A percentile compares a stretch with the other conserved stretches of the same genome.
Evolutionary conservation across 2,797 vertebrate genomes (phyloP).

Genomic region (Hyperoplus lanceolatus): DNA sequence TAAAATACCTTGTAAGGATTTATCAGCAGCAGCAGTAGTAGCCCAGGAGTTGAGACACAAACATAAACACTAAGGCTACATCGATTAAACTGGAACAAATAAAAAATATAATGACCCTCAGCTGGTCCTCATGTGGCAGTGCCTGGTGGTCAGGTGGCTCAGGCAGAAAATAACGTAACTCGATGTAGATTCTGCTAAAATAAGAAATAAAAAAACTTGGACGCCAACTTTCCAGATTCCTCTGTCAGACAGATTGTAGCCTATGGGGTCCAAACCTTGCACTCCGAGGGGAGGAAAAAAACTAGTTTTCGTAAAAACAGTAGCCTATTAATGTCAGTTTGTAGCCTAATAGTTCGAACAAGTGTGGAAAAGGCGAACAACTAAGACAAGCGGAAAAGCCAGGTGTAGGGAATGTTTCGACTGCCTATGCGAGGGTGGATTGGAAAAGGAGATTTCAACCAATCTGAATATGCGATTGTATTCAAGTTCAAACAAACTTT

Average conservation of each 20-base stretch:
- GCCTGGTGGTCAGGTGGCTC: conserved; percentile 81
- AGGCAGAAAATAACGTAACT: conserved; percentile 3
- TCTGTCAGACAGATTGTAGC: conserved; percentile 6
- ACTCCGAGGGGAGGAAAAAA: neutral
- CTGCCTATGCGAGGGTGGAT: neutral
- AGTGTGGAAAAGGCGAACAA: conserved; percentile 16
- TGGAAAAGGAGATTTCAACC: neutral
- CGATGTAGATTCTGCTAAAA: neutral
- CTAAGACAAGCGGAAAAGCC: conserved; percentile 1
- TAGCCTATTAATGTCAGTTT: neutral
- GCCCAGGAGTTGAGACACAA: neutral
- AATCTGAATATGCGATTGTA: neutral
- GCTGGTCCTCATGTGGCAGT: conserved; percentile 89
- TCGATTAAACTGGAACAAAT: conserved; percentile 39
- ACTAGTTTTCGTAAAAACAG: neutral
- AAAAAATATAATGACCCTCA: conserved; percentile 84
- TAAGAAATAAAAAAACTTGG: neutral
- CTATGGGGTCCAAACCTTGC: neutral
- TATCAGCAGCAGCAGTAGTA: conserved; percentile 20
- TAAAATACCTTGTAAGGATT: conserved; percentile 36
- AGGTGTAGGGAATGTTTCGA: conserved; percentile 33
- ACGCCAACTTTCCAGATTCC: conserved; percentile 17
- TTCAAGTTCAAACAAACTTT: neutral
- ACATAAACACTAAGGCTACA: conserved; percentile 7
- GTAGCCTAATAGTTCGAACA: neutral